Evolutionary conservation across 2,797 vertebrate genomes (phyloP).

Genomic region (Caiman crocodilus): DNA sequence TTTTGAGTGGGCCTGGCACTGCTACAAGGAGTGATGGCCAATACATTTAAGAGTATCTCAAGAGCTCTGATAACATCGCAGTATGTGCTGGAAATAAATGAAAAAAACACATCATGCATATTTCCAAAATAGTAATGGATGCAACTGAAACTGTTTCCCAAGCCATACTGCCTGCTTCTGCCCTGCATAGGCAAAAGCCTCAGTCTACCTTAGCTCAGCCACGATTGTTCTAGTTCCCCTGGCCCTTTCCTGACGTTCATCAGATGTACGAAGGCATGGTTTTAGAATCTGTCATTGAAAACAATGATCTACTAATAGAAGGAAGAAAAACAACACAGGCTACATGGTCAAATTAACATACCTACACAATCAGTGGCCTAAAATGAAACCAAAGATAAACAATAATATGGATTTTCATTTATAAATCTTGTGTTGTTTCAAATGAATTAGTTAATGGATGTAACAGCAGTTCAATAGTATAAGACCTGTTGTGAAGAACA

Average conservation of each 20-base stretch:
- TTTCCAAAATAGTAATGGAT: conserved; percentile 59
- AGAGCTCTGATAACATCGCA: conserved; percentile 22
- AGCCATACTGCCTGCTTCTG: conserved; percentile 65
- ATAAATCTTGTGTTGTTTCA: neutral
- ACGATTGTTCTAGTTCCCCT: conserved; percentile 43
- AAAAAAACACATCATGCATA: conserved; percentile 44
- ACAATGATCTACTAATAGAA: conserved; percentile 38
- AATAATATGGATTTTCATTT: neutral
- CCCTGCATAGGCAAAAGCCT: conserved; percentile 65
- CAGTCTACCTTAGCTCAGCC: conserved; percentile 58
- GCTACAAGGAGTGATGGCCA: neutral
- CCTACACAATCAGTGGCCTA: conserved; percentile 19
- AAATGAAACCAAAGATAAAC: neutral
- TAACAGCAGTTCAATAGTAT: neutral
- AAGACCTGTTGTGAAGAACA: neutral
- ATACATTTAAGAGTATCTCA: neutral
- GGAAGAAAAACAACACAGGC: conserved; percentile 16
- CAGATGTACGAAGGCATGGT: conserved; percentile 42
- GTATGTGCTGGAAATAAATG: conserved; percentile 18
- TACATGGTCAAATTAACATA: conserved; percentile 26
- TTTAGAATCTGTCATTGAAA: conserved; percentile 54
- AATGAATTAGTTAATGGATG: neutral
- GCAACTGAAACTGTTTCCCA: conserved; percentile 37
- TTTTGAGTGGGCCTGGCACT: neutral
- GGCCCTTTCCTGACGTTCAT: conserved; percentile 42